phyloP scores from a whole-genome alignment of 2,888 invertebrate species.

The Ectropis crepuscularia region DNA sequence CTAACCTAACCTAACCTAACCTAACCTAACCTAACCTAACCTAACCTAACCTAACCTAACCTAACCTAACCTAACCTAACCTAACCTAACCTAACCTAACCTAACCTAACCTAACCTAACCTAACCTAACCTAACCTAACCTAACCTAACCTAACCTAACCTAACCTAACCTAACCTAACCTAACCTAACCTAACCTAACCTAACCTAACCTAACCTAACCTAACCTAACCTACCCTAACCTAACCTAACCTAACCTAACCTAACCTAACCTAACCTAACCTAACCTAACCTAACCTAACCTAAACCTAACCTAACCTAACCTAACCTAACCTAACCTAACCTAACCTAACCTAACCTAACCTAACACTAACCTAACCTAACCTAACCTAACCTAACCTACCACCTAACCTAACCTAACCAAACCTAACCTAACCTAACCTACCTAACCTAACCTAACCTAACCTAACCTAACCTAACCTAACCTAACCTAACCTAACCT shows the following conservation, averaged over 20 bases:
- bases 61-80: slow-evolving; percentile 33
- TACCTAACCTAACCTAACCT: too few species aligned
- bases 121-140: slow-evolving; percentile 33
- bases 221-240: too few species aligned
- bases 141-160: slow-evolving; percentile 34
- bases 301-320: too few species aligned
- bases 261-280: slow-evolving; percentile 30
- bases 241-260: slow-evolving; percentile 33
- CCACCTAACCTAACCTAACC: too few species aligned
- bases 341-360: too few species aligned
- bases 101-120: slow-evolving; percentile 26
- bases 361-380: too few species aligned
- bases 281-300: slow-evolving; percentile 4
- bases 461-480: too few species aligned
- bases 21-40: slow-evolving; percentile 32
- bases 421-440: too few species aligned
- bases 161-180: slow-evolving; percentile 30
- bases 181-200: slow-evolving; percentile 35
- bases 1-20: slow-evolving; percentile 32
- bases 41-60: slow-evolving; percentile 33
- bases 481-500: too few species aligned
- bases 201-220: slow-evolving; percentile 34
- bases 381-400: too few species aligned
- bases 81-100: slow-evolving; percentile 33
- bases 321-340: too few species aligned